Conservation (phyloP, 92 coral and sea anemone genomes). For the Parazoanthus darwini region DNA sequence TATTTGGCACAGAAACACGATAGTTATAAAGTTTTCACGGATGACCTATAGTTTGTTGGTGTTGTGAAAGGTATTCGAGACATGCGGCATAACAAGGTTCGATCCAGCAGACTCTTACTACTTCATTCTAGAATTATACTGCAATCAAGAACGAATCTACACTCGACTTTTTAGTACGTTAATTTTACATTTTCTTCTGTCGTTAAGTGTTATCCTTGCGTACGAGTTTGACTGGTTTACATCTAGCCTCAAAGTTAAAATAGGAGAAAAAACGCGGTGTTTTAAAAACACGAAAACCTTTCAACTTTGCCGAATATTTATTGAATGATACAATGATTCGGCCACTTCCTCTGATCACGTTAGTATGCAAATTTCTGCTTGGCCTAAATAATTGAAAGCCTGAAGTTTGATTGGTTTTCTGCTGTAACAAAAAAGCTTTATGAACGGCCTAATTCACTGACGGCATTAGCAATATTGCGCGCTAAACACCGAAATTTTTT, state of each 20-base stretch:
- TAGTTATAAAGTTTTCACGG: neutral
- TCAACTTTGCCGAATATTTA: neutral
- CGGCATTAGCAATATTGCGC: neutral
- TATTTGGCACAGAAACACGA: neutral
- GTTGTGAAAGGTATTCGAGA: too few relatives aligned
- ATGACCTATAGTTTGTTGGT: neutral
- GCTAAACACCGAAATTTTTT: neutral
- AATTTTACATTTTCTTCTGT: too few relatives aligned
- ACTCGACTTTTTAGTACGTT: too few relatives aligned
- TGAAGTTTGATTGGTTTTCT: slow-evolving; percentile 17
- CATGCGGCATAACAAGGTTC: too few relatives aligned
- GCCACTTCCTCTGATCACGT: neutral
- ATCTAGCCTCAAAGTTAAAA: too few relatives aligned
- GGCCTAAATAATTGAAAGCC: slow-evolving; percentile 18
- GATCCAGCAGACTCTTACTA: too few relatives aligned
- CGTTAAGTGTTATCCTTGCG: too few relatives aligned
- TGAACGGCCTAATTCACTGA: neutral
- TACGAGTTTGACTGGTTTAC: too few relatives aligned
- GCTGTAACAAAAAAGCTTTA: neutral
- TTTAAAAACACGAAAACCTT: too few relatives aligned
- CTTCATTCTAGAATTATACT: too few relatives aligned
- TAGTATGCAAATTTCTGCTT: slow-evolving; percentile 36
- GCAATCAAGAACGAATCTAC: too few relatives aligned
- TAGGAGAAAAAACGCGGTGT: too few relatives aligned
- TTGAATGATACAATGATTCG: neutral